These are phyloP conservation scores for Gymnothorax javanicus DNA, from an alignment of 2,797 vertebrate species.

Conservation along the genomic window DNA sequence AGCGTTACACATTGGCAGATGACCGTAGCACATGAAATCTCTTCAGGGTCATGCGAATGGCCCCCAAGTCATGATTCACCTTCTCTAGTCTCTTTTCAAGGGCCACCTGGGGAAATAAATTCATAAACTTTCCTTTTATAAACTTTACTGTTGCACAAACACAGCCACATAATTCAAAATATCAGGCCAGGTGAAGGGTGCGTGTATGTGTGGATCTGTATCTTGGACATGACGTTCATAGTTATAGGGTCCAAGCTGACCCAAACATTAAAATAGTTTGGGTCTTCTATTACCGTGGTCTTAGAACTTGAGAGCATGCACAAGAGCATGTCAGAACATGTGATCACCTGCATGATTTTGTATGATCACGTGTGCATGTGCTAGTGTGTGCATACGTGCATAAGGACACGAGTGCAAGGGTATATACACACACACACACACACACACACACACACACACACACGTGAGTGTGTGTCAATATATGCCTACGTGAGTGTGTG, in stretches of 20 bases:
- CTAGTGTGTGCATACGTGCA: not conserved
- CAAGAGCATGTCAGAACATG: not conserved
- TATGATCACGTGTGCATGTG: not conserved
- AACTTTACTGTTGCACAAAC: not conserved
- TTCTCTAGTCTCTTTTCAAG: slow-evolving; percentile 91
- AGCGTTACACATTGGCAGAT: slow-evolving; percentile 83
- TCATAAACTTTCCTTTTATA: not conserved
- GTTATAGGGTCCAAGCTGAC: not conserved
- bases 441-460: too few species aligned
- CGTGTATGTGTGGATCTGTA: too few species aligned
- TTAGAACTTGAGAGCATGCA: too few species aligned
- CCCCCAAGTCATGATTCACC: slow-evolving; percentile 88
- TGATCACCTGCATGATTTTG: not conserved
- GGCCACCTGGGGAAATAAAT: slow-evolving; percentile 75
- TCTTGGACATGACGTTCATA: too few species aligned
- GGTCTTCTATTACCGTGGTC: not conserved
- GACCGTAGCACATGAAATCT: slow-evolving; percentile 88
- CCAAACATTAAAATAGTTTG: not conserved
- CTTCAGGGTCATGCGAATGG: slow-evolving; percentile 94
- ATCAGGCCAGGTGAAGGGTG: too few species aligned
- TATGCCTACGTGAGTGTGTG: not conserved
- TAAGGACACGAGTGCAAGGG: too few species aligned
- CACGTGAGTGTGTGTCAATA: too few species aligned
- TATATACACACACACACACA: too few species aligned
- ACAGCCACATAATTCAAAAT: too few species aligned